phyloP scores from a whole-genome alignment of 2,113 vertebrate genomes.

The Ctenomys sociabilis region DNA sequence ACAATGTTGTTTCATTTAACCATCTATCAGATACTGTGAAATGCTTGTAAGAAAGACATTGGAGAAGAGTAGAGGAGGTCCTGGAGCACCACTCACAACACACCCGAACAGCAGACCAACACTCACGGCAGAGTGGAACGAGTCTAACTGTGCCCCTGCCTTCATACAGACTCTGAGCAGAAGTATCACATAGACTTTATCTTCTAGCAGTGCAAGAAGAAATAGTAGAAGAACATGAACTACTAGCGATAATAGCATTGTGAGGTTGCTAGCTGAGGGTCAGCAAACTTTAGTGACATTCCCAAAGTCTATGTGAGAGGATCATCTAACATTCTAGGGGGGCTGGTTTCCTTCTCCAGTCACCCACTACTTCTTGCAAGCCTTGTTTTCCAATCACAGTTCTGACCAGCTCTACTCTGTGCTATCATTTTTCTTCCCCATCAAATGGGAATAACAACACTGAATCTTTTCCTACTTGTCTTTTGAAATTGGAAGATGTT shows the following conservation, averaged over 20 bases:
- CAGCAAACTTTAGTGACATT: not conserved
- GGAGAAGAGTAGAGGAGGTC: not conserved
- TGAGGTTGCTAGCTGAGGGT: not conserved
- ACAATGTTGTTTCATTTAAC: not conserved
- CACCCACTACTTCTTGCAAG: not conserved
- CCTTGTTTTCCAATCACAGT: not conserved
- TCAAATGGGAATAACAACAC: not conserved
- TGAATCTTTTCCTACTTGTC: not conserved
- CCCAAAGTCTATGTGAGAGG: not conserved
- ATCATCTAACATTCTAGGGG: not conserved
- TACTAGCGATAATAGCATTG: not conserved
- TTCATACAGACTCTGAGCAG: not conserved
- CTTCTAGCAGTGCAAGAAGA: rapidly evolving
- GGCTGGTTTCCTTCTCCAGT: not conserved
- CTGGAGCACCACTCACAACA: not conserved
- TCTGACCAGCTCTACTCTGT: not conserved
- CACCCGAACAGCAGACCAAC: not conserved
- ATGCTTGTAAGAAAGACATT: not conserved
- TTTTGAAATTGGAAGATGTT: not conserved
- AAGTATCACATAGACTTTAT: not conserved
- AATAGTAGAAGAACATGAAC: not conserved
- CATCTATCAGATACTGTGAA: not conserved
- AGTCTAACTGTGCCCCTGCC: not conserved
- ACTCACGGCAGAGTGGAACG: not conserved
- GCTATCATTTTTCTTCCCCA: not conserved